Base-by-base conservation (phyloP, 2,113 vertebrate species). In the cat (Felis catus) region DNA sequence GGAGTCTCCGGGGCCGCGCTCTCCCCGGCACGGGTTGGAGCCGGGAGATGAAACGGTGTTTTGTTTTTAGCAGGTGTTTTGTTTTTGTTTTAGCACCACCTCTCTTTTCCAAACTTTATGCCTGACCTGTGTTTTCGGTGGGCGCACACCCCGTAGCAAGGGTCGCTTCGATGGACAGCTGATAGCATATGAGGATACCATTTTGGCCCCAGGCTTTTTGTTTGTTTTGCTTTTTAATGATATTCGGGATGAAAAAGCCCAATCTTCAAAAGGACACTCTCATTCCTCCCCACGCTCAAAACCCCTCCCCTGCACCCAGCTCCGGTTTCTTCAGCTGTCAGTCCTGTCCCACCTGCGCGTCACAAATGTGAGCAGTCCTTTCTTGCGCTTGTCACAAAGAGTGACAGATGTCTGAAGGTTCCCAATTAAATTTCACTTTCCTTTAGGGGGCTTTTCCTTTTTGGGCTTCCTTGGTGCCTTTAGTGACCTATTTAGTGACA, bases 1-100 rank as follows among this genome's bases (percentile, higher is more conserved):
- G 97, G 89, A 95, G 93, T 93, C 81, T 94, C 96, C 23, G 3
- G 97, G 98, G 98, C 96, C 98, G 97, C 98, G 79, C 97, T 66
- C 98, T 97, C 97, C 96, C 97, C 78, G 71, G 3, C 82, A 8
- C 21, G 41, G 63, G 13, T 53, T 31, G 16, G 80, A 76, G 73
- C 90, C 18, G 6, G 31, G 73, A 33, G 41, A 31, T 55, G 70
- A 9, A 15, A 48, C 58, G 5, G 0, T 15, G 53, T 78, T 84
- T 86, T 76, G 66, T 71, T 68, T 88, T 61, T 16, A 41, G 76
- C 45, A 31, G 65, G 70, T 45, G 45, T 45, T 45, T 45, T 45
- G 45, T 45, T 45, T 45, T 45, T 45, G 45, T 45, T 45, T 45
- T 45, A 45, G 45, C 21, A 33, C 61, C 0, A 0, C 13, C 25